Percentiles rank a stretch among this genome's conserved stretches.
Conservation (phyloP, 2,113 vertebrate species). For the Perognathus longimembris region DNA sequence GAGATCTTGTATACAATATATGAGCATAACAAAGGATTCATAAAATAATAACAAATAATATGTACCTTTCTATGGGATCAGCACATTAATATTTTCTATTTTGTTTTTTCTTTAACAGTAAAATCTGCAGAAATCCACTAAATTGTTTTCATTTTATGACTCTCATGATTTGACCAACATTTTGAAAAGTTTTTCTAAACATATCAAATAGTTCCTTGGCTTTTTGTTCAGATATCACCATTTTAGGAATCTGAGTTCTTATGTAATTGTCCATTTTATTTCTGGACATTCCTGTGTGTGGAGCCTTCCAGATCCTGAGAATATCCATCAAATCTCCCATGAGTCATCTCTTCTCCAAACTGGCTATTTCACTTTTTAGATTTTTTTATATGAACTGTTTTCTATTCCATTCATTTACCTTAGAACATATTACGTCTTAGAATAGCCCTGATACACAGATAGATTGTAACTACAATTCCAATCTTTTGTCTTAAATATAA, state of each 20-base stretch:
- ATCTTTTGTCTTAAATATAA: slow-evolving; percentile 22
- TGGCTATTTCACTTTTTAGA: background rate
- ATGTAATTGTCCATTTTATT: background rate
- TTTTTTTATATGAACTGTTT: background rate
- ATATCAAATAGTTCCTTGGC: background rate
- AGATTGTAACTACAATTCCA: background rate
- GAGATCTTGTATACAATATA: background rate
- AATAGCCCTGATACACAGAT: background rate
- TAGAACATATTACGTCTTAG: background rate
- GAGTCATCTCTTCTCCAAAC: background rate
- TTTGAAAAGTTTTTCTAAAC: background rate
- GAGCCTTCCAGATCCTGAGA: background rate
- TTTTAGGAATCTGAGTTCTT: background rate
- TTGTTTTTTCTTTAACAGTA: background rate
- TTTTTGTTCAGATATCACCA: background rate
- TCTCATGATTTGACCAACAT: background rate
- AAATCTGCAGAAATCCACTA: background rate
- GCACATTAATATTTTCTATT: background rate
- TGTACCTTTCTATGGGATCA: background rate
- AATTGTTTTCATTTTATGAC: background rate
- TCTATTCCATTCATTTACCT: background rate
- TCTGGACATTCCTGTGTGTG: background rate
- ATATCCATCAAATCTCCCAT: background rate
- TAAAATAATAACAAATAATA: background rate
- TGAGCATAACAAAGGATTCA: background rate